A percentile compares a stretch with the other conserved stretches of the same genome.
Conservation (phyloP, 2,113 vertebrate genomes). For the Rutilus rutilus region DNA sequence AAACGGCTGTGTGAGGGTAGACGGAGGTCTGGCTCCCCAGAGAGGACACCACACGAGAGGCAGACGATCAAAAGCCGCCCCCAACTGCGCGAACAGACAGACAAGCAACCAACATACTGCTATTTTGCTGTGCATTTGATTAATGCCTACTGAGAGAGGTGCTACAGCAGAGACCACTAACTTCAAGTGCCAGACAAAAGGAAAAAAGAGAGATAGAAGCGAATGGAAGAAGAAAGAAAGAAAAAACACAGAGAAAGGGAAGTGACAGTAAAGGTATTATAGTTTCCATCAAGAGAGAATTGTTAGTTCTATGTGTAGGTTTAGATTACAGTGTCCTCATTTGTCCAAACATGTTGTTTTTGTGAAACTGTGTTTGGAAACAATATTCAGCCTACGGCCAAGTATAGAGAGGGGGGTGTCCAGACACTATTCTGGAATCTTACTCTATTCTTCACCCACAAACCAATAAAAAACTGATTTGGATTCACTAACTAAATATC, state of each 20-base stretch:
- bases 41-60: constrained; percentile 40
- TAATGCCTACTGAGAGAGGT: constrained; percentile 48
- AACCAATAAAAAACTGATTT: constrained; percentile 1
- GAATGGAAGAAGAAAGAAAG: neutral
- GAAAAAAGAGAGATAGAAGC: neutral
- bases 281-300: neutral
- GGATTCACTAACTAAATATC: neutral
- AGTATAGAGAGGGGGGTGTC: neutral
- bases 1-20: constrained; percentile 29
- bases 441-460: constrained; percentile 12
- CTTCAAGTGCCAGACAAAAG: constrained; percentile 24
- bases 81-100: constrained; percentile 37
- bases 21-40: constrained; percentile 44
- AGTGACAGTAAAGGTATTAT: neutral
- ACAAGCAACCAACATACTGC: constrained; percentile 40
- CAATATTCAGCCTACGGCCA: constrained; percentile 17
- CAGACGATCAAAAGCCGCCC: constrained; percentile 47
- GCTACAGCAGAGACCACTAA: constrained; percentile 29
- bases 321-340: neutral
- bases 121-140: constrained; percentile 50
- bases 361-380: constrained; percentile 29
- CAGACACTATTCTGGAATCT: constrained; percentile 12
- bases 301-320: neutral
- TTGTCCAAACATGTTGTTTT: constrained; percentile 21
- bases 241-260: neutral